Evolutionary conservation across 2,797 vertebrate genomes (phyloP), one percentile per base, ranked within the genome.

Genomic region (Chromobotia macracanthus): DNA sequence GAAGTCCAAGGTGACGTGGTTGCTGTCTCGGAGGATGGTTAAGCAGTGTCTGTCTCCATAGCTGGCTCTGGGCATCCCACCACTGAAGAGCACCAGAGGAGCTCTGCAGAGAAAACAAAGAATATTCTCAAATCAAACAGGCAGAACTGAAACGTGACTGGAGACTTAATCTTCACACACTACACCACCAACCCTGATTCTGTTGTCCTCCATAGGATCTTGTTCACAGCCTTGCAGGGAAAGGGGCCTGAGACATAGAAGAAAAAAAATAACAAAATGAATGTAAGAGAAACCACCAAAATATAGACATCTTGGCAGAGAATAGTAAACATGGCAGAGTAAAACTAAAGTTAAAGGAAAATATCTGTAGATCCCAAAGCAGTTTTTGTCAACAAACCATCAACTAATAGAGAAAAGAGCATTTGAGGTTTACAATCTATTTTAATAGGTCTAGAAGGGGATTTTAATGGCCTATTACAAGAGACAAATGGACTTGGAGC

Each of bases 201-300:
- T 28, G 94, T 93, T 71, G 93, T 97, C 82, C 95, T 92, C 95
- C 96, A 97, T 77, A 98, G 88, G 87, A 99, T 96, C 91, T 99
- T 99, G 89, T 93, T 97, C 90, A 98, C 96, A 82, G 97, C 97
- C 93, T 99, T 99, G 90, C 97, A 99, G 13, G 97, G 97, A 86
- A 99, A 99, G 0, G 97, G 97, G 82, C 97, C 97, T 99, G 86
- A 21, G 64, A 63, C 25, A n/a, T 2, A 73, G 15, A 69, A 16
- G 53, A 21, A 23, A 76, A 7, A 53, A 12, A 68, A n/a, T n/a
- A 10, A 41, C 4, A 74, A 71, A 9, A 69, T 0, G 63, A 23
- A 10, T 65, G 80, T 48, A n/a, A n/a, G 38, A 15, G 51, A 41
- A 51, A 44, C 18, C 38, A 41, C 53, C 15, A 80, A 44, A 48